Conservation (phyloP, 1,140 invertebrate genomes). For the Probaryconus sp. region DNA sequence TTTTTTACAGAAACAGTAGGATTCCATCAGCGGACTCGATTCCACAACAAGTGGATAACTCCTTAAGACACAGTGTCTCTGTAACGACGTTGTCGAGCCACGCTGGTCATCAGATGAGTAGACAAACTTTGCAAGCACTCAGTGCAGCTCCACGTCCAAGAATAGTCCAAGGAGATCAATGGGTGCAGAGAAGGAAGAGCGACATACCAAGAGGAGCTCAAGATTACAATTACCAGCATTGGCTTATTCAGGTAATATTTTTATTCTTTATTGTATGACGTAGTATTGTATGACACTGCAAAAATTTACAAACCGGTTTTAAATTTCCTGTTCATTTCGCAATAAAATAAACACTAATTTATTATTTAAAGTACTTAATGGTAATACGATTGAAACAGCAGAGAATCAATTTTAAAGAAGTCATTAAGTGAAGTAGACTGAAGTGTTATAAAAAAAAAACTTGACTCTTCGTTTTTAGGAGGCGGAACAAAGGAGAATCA, state of each 20-base stretch:
- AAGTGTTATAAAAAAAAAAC: constrained; percentile 4
- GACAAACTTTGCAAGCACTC: constrained; percentile 86
- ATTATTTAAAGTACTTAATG: too few species aligned
- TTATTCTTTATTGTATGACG: constrained; percentile 16
- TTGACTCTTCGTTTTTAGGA: constrained; percentile 81
- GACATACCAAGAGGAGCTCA: constrained; percentile 79
- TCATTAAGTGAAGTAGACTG: too few species aligned
- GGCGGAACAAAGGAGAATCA: constrained; percentile 91
- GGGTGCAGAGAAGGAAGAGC: constrained; percentile 84
- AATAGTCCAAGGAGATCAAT: constrained; percentile 84
- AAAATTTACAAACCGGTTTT: too few species aligned
- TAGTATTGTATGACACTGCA: too few species aligned
- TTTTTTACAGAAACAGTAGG: constrained; percentile 79
- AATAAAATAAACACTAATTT: too few species aligned
- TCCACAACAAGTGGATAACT: constrained; percentile 75
- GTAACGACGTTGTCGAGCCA: constrained; percentile 69
- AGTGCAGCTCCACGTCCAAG: constrained; percentile 87
- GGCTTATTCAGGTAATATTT: constrained; percentile 87
- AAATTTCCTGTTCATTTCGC: too few species aligned
- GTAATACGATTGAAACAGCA: neutral
- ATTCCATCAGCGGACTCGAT: constrained; percentile 81
- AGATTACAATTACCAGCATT: constrained; percentile 89
- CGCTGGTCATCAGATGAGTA: constrained; percentile 83
- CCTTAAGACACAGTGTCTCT: constrained; percentile 78
- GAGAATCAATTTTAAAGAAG: neutral